Base-by-base conservation (phyloP, 2,797 vertebrate genomes). In the Poecilia picta region DNA sequence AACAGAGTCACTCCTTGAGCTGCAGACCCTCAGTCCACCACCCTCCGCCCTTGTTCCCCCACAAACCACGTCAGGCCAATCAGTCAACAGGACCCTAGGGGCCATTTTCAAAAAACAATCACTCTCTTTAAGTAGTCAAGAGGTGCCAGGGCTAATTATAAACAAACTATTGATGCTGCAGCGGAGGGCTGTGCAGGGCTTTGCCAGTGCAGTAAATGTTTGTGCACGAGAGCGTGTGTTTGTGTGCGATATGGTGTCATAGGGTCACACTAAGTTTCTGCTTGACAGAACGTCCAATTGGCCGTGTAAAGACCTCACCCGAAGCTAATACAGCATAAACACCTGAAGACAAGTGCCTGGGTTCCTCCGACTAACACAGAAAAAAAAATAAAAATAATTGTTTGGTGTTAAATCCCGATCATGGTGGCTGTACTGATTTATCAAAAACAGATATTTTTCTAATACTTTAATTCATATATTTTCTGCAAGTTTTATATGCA, bases 91-190 rank as follows among this genome's bases (percentile, higher is more conserved):
- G 91, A 91, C 94, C 93, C 92, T 81, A 89, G 93, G 93, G 93
- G 88, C 92, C 92, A 89, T 95, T 95, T 94, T 94, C 83, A 90
- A 94, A 94, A 95, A 96, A 94, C 94, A 95, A 96, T 95, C 94
- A 94, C 93, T 94, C 94, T 94, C 94, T 94, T 90, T 94, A 95
- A 96, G 94, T 94, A 95, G 94, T 95, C 86, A 85, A 95, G 95
- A 96, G 94, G 94, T 96, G 95, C 92, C 94, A 94, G 90, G 79
- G 93, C 95, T 96, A 96, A 97, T 96, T 96, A 96, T 96, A 95
- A 96, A 96, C 95, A 95, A 95, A 94, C 94, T 94, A 92, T 94
- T 93, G 93, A 95, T 95, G 94, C 91, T 93, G 88, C 84, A 90
- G 91, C 87, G 82, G 83, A 81, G 92, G 91, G 85, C 87, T 85